Evolutionary conservation across 2,888 invertebrate genomes (phyloP).

Genomic region (Epinotia ramella): DNA sequence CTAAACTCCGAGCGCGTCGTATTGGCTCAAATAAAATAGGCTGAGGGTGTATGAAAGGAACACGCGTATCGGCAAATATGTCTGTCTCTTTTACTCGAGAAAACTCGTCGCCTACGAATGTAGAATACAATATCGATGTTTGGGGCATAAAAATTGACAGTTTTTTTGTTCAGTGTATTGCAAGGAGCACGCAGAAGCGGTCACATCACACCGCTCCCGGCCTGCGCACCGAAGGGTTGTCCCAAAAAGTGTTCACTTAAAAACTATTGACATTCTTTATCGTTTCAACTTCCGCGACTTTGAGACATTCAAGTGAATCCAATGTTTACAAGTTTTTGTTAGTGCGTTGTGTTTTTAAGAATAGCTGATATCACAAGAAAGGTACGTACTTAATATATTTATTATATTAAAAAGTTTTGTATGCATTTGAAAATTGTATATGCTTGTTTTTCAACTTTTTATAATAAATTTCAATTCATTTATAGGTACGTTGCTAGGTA

Average conservation of each 20-base stretch:
- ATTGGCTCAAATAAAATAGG: slow-evolving; percentile 82
- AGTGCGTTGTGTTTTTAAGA: slow-evolving; percentile 53
- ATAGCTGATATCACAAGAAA: slow-evolving; percentile 47
- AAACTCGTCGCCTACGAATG: slow-evolving; percentile 81
- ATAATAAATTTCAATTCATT: too few species aligned
- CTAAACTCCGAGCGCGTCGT: slow-evolving; percentile 66
- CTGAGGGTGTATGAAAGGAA: slow-evolving; percentile 76
- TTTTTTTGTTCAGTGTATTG: slow-evolving; percentile 84
- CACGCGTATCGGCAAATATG: slow-evolving; percentile 59
- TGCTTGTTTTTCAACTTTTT: too few species aligned
- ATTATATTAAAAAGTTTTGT: slow-evolving; percentile 42
- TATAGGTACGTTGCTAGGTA: neutral
- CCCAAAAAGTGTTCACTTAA: slow-evolving; percentile 61
- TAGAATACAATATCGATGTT: slow-evolving; percentile 84
- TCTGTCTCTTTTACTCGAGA: slow-evolving; percentile 65
- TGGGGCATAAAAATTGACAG: slow-evolving; percentile 85
- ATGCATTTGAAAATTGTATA: neutral
- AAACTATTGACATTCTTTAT: slow-evolving; percentile 53
- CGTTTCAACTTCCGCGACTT: slow-evolving; percentile 7
- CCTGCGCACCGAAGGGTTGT: slow-evolving; percentile 68
- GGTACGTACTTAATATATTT: slow-evolving; percentile 54
- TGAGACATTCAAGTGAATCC: slow-evolving; percentile 28
- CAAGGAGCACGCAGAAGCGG: slow-evolving; percentile 64
- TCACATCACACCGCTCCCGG: slow-evolving; percentile 64
- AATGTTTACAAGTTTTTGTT: slow-evolving; percentile 32